Evolutionary conservation across 2,888 invertebrate genomes (phyloP).

Genomic region (Pseudanteris insignis): DNA sequence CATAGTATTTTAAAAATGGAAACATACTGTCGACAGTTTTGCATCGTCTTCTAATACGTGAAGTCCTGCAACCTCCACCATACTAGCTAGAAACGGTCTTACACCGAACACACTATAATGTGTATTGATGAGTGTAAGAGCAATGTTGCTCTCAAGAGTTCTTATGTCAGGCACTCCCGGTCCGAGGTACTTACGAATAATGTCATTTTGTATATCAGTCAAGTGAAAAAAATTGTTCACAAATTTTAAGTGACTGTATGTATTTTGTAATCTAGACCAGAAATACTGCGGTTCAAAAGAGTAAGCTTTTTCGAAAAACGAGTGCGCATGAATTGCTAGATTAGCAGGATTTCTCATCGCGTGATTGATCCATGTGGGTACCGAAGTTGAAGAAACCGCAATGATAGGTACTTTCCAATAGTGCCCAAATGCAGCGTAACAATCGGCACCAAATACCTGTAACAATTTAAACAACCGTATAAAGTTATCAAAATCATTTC

Average conservation of each 20-base stretch:
- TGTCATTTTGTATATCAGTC: conserved; percentile 44
- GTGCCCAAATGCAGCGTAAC: conserved; percentile 53
- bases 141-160: conserved; percentile 66
- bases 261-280: conserved; percentile 49
- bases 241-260: not conserved
- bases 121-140: conserved; percentile 68
- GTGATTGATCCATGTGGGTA: conserved; percentile 45
- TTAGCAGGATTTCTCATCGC: conserved; percentile 49
- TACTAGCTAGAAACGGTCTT: conserved; percentile 65
- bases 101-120: conserved; percentile 67
- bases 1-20: not conserved
- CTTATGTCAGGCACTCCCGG: conserved; percentile 59
- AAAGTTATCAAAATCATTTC: too few relatives aligned
- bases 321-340: conserved; percentile 26
- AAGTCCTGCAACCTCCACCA: conserved; percentile 69
- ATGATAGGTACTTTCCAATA: conserved; percentile 49
- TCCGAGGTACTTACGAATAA: conserved; percentile 49
- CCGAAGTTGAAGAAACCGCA: conserved; percentile 27
- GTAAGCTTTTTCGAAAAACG: conserved; percentile 10
- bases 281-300: conserved; percentile 39
- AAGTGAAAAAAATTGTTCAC: conserved; percentile 17
- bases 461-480: too few relatives aligned
- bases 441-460: conserved; percentile 48
- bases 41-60: conserved; percentile 63
- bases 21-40: conserved; percentile 32